These are phyloP conservation scores for Synergus gifuensis DNA, from an alignment of 2,888 invertebrate genomes.

Conservation along the genomic window DNA sequence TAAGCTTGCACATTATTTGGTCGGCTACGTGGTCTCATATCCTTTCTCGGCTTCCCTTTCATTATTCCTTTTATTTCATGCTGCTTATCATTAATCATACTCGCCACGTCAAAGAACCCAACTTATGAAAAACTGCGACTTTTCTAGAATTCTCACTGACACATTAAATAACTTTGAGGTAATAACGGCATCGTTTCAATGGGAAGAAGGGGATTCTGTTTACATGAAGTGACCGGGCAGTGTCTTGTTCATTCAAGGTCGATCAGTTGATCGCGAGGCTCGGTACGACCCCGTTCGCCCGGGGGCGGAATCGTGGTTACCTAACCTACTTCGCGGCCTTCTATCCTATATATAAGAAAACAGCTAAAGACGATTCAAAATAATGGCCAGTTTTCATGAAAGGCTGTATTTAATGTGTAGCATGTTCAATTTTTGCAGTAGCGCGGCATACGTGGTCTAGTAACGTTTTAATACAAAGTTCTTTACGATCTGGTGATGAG, in stretches of 20 bases:
- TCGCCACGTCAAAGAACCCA: constrained; percentile 64
- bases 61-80: constrained; percentile 49
- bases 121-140: neutral
- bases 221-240: constrained; percentile 19
- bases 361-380: too few species aligned
- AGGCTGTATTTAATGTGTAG: too few species aligned
- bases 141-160: neutral
- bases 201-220: constrained; percentile 9
- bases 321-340: constrained; percentile 28
- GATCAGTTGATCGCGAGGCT: constrained; percentile 31
- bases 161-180: neutral
- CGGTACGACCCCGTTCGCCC: constrained; percentile 17
- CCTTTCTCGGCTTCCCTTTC: constrained; percentile 45
- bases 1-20: constrained; percentile 69
- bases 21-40: constrained; percentile 51
- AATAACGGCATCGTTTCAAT: neutral
- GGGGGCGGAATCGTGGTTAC: constrained; percentile 39
- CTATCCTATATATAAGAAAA: too few species aligned
- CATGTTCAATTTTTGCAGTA: too few species aligned
- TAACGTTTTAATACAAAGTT: constrained; percentile 72
- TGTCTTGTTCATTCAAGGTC: constrained; percentile 41
- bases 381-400: too few species aligned
- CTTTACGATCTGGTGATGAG: constrained; percentile 63
- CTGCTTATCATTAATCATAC: constrained; percentile 67
- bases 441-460: too few species aligned